A percentile compares a stretch with the other conserved stretches of the same genome.
Conservation (phyloP, 1,140 invertebrate genomes). For the Lamellibrachia luymesi region DNA sequence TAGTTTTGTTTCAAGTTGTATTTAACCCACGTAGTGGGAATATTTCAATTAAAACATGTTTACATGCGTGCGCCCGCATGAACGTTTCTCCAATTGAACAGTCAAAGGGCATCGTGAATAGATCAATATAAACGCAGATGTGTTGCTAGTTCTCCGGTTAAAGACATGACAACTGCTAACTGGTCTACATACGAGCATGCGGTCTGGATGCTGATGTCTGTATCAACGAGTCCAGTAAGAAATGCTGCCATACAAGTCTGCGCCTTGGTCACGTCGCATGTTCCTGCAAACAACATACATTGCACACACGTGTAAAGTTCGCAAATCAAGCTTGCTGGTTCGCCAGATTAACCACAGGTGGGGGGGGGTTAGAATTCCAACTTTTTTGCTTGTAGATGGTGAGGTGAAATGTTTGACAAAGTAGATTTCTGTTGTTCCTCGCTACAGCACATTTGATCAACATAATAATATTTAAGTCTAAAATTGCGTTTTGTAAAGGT, state of each 20-base stretch:
- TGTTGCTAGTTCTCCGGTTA: background rate
- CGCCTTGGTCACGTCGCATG: background rate
- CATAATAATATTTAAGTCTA: background rate
- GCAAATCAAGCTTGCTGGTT: background rate
- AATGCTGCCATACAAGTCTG: background rate
- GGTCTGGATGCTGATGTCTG: background rate
- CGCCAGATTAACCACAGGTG: background rate
- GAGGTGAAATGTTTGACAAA: background rate
- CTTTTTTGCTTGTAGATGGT: background rate
- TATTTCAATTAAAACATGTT: background rate
- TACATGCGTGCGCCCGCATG: background rate
- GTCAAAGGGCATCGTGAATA: background rate
- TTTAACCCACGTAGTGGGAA: background rate
- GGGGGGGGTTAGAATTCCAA: background rate
- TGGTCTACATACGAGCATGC: background rate
- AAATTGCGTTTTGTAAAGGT: too few relatives aligned
- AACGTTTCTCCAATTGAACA: background rate
- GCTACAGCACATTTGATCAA: background rate
- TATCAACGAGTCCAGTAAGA: background rate
- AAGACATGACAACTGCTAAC: background rate
- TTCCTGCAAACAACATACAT: background rate
- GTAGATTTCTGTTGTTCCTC: background rate
- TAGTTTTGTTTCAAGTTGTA: background rate
- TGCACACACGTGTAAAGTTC: too few relatives aligned
- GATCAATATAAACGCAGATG: background rate